A percentile compares a stretch with the other conserved stretches of the same genome.
phyloP scores from a whole-genome alignment of 2,888 invertebrate species.

The Conomelus anceps region DNA sequence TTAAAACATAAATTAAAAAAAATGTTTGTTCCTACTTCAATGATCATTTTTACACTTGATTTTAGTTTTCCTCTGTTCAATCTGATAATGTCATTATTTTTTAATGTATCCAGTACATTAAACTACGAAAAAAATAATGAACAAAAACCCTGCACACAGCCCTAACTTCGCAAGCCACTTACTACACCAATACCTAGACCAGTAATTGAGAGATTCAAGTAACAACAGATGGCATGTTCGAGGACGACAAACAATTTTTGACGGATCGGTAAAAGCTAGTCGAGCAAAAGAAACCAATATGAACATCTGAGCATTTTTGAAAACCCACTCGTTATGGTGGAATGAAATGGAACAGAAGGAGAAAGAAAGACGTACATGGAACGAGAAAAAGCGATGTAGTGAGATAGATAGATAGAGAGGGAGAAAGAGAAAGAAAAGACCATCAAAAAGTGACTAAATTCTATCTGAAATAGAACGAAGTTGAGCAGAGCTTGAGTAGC shows the following conservation, averaged over 20 bases:
- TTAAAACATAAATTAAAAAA: too few relatives aligned
- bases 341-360: background rate
- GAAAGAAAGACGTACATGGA: background rate
- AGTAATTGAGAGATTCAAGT: too few relatives aligned
- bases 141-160: too few relatives aligned
- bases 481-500: background rate
- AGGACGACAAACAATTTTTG: background rate
- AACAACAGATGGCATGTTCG: background rate
- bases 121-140: too few relatives aligned
- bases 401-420: background rate
- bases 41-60: too few relatives aligned
- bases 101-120: too few relatives aligned
- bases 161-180: too few relatives aligned
- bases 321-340: background rate
- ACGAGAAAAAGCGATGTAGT: background rate
- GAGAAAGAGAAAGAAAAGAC: background rate
- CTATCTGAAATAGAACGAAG: background rate
- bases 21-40: too few relatives aligned
- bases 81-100: too few relatives aligned
- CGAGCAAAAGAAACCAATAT: background rate
- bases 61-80: too few relatives aligned
- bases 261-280: background rate
- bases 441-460: background rate
- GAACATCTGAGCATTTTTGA: background rate
- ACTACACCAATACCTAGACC: too few relatives aligned